Base-by-base conservation (phyloP, 1,140 invertebrate species). In the Microvelia longipes region DNA sequence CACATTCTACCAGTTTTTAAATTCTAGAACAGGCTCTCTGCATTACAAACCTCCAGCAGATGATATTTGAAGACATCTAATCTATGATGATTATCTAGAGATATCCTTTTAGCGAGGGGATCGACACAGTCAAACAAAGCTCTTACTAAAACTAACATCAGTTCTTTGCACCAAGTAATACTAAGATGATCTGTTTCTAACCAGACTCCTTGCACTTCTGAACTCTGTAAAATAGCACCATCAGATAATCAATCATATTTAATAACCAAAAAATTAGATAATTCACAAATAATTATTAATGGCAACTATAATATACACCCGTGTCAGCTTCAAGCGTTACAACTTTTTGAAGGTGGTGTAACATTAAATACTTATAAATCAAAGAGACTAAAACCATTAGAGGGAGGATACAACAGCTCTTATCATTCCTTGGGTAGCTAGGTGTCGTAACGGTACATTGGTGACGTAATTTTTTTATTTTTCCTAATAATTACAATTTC, bases 101-200 rank as follows among this genome's bases (percentile, higher is more conserved):
- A 73, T 66, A 84, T 80, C 28, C 76, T 69, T 69, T 62, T 77
- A 66, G 71, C 79, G 72, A 67, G 67, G 71, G 70, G 75, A 76
- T 92, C 86, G 1, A 94, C 83, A 62, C 88, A 86, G 77, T 92
- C 90, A 81, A 95, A 96, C 1, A 97, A 79, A 66, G 89, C 87
- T 75, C 90, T 82, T 28, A 89, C 87, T 62, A 94, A 83, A 0
- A 86, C 84, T 75, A 94, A 77, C 13, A 96, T 86, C 27, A 95
- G 81, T 79, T 96, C 91, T 76, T 94, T 92, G 77, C 94, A 98
- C 94, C 94, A 96, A 24, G 91, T 82, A 75, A 91, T 90, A 67
- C 87, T 87, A 2, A 92, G 81, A 81, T 98, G 94, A 80, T 96
- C 93, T 14, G 90, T 89, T 5, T 92, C 90, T 28, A 89, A 82